Evolutionary conservation across 2,113 vertebrate genomes (phyloP).

Genomic region (Raja brachyura): DNA sequence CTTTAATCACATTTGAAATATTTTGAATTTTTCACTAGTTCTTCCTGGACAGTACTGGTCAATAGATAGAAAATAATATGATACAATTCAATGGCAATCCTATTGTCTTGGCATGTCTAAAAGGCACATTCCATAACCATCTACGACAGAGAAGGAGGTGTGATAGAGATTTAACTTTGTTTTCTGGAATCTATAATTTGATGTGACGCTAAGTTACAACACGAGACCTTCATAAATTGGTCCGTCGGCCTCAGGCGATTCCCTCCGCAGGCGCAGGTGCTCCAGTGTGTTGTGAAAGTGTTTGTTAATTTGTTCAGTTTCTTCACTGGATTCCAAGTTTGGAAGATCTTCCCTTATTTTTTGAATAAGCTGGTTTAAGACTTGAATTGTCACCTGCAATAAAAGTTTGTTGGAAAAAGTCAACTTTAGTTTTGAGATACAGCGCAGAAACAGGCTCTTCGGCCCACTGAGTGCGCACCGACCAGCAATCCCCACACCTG

Average conservation of each 20-base stretch:
- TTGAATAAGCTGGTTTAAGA: conserved; percentile 96
- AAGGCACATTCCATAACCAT: conserved; percentile 64
- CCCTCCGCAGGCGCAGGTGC: conserved; percentile 86
- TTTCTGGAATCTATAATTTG: conserved; percentile 44
- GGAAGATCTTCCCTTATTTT: conserved; percentile 97
- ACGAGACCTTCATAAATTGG: conserved; percentile 88
- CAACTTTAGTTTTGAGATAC: background rate
- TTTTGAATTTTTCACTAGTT: conserved; percentile 22
- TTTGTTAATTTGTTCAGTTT: conserved; percentile 98
- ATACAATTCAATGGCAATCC: conserved; percentile 47
- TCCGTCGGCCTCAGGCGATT: conserved; percentile 85
- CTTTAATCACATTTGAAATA: background rate
- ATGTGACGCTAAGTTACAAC: conserved; percentile 46
- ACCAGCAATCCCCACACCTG: too few relatives aligned
- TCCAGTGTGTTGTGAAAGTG: conserved; percentile 98
- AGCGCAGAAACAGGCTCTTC: too few relatives aligned
- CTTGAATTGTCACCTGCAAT: conserved; percentile 86
- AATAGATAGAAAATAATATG: conserved; percentile 27
- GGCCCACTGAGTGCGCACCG: too few relatives aligned
- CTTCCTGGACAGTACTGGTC: conserved; percentile 31
- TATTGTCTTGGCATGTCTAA: conserved; percentile 57
- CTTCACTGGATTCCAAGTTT: conserved; percentile 90
- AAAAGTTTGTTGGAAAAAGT: conserved; percentile 27
- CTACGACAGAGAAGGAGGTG: conserved; percentile 27
- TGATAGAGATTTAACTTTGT: conserved; percentile 39